Percentiles rank a stretch among this genome's conserved stretches.
phyloP scores from a whole-genome alignment of 2,797 vertebrate species.

The Thaleichthys pacificus region DNA sequence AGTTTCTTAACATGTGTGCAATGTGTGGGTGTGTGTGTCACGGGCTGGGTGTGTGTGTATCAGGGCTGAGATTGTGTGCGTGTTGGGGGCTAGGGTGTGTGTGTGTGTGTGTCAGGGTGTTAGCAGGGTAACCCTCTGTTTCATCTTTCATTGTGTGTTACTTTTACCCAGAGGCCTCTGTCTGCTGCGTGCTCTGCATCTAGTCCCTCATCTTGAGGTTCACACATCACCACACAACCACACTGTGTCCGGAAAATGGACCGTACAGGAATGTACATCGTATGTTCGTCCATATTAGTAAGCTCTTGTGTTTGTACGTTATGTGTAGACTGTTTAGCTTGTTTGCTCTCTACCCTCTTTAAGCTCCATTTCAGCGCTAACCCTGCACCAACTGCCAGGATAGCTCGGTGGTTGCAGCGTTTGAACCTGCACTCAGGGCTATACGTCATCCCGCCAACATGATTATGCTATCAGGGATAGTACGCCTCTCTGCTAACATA shows the following conservation, averaged over 20 bases:
- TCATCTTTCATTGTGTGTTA: constrained; percentile 53
- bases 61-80: not conserved
- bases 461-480: too few relatives aligned
- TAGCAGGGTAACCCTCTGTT: constrained; percentile 31
- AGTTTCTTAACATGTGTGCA: not conserved
- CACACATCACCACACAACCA: too few relatives aligned
- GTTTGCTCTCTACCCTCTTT: too few relatives aligned
- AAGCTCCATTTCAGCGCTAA: too few relatives aligned
- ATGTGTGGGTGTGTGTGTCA: constrained; percentile 10
- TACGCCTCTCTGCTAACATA: too few relatives aligned
- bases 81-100: not conserved
- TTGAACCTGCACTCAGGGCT: too few relatives aligned
- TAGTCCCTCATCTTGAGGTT: too few relatives aligned
- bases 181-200: not conserved
- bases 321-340: too few relatives aligned
- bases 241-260: constrained; percentile 45
- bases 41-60: not conserved
- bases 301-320: too few relatives aligned
- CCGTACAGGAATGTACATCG: constrained; percentile 42
- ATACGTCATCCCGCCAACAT: too few relatives aligned
- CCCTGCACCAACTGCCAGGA: too few relatives aligned
- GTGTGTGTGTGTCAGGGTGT: not conserved
- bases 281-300: constrained; percentile 47
- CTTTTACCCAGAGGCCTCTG: constrained; percentile 45
- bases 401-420: too few relatives aligned